Evolutionary conservation across 1,140 invertebrate genomes (phyloP).

Genomic region (Homalodisca vitripennis): DNA sequence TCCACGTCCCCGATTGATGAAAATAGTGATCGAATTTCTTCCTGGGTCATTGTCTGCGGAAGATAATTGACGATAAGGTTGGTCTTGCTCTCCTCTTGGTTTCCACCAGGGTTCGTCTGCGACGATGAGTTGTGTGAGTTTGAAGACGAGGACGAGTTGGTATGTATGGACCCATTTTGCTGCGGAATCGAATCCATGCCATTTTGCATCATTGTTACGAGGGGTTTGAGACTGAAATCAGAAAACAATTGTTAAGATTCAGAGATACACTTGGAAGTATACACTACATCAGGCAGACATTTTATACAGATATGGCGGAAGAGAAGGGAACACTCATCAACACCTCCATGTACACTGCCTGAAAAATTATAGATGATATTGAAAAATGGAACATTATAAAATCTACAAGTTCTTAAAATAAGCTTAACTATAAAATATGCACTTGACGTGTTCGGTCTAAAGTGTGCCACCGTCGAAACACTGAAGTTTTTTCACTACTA

Average conservation of each 20-base stretch:
- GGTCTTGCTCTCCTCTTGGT: conserved; percentile 90
- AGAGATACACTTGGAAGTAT: no score
- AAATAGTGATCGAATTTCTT: conserved; percentile 96
- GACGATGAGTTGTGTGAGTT: conserved; percentile 46
- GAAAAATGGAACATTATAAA: not conserved
- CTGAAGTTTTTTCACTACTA: no score
- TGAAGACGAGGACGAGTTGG: conserved; percentile 44
- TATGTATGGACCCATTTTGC: conserved; percentile 60
- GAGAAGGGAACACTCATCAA: not conserved
- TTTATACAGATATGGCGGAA: not conserved
- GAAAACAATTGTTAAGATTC: conserved; percentile 21
- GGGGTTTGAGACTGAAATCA: conserved; percentile 35
- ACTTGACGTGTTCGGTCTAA: no score
- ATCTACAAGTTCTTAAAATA: not conserved
- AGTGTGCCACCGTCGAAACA: no score
- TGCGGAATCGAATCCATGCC: conserved; percentile 71
- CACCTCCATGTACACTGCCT: not conserved
- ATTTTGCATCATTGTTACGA: conserved; percentile 72
- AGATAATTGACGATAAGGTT: conserved; percentile 99
- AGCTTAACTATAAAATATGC: not conserved
- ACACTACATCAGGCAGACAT: no score
- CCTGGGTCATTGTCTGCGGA: conserved; percentile 99
- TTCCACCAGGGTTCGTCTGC: conserved; percentile 54
- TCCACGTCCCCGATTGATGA: conserved; percentile 98
- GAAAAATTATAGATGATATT: not conserved